Evolutionary conservation across 2,888 invertebrate genomes (phyloP), one percentile per base, ranked within the genome.

Genomic region (Stomorhina lunata): DNA sequence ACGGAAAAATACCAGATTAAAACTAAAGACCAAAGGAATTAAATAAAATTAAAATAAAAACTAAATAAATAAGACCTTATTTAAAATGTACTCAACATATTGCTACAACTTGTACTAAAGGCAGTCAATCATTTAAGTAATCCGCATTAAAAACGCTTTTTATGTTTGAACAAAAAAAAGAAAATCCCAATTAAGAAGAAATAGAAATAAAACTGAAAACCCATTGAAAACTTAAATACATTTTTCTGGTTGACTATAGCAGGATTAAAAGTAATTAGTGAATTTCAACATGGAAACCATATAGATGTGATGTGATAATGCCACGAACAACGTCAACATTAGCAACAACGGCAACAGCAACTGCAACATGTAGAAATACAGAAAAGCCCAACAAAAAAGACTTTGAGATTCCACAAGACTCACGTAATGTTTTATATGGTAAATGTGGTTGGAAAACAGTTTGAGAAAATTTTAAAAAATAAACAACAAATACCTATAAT

Each of bases 71-170:
- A 45, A 77, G 68, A 50, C 27, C 68, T 17, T 50, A 50, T 59
- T 68, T 57, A 48, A n/a, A 37, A 76, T 48, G 66, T 65, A 32
- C 45, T 68, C 15, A 68, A 25, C 53, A 68, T 53, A 57, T 29
- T 48, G 20, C 45, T n/a, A n/a, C n/a, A n/a, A 61, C 40, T 65
- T 9, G 76, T 29, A 81, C 69, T 75, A 78, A 32, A 75, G 57
- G 78, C 81, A 82, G 81, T 82, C 81, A 79, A 79, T 82, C 81
- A 78, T 75, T 82, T 71, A 79, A 82, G 81, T 82, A 82, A 82
- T 63, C 81, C 81, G 79, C 65, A 79, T 79, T 82, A 75, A 75
- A 81, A 79, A 82, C 55, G 75, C 69, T 78, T 75, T 79, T 65
- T 68, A 53, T 68, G 69, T 79, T 78, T 22, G 15, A 2, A 50